Base-by-base conservation (phyloP, 92 coral and sea anemone genomes). In the Actinostola sp. region DNA sequence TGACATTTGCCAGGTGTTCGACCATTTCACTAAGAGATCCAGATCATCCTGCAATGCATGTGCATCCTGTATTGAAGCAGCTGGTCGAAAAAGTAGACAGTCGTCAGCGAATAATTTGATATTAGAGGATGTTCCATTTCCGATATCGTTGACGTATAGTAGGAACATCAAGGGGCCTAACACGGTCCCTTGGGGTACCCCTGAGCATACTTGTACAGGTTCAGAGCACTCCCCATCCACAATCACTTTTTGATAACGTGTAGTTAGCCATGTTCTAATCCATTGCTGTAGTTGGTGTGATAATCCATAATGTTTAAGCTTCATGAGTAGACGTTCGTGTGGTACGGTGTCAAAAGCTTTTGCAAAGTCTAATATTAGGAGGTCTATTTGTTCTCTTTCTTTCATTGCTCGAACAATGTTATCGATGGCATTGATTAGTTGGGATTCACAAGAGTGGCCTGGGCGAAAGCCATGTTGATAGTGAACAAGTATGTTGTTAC, bases 251-350 rank as follows among this genome's bases (percentile, higher is more conserved):
- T 77, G 82, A n/a, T 51, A 51, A 35, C 76, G 29, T 35, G 42
- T 66, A 41, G 75, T 66, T 35, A 77, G 58, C 82, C 75, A 77
- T 77, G 75, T 64, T 55, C 75, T 77, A 25, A 77, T 67, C 82
- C 75, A 67, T 5, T 34, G 76, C 51, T 63, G 74, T 30, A 63
- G 82, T 51, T 64, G 73, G 28, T 32, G 20, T 48, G 62, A 69
- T 27, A 70, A 31, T 1, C 63, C 75, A 70, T 70, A 70, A 34
- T 50, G 48, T 3, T 55, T 21, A 24, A 72, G 68, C 38, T 72
- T 72, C 48, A 33, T 55, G 25, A 63, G 72, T 38, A 72, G 57
- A 15, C 71, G 48, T 58, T 60, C 79, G 38, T 67, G 73, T 46
- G 73, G 59, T 23, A 70, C 67, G 25, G 56, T 3, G 34, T 70